These are phyloP conservation scores for Hyalella azteca DNA, from an alignment of 2,888 invertebrate species.

Conservation along the genomic window DNA sequence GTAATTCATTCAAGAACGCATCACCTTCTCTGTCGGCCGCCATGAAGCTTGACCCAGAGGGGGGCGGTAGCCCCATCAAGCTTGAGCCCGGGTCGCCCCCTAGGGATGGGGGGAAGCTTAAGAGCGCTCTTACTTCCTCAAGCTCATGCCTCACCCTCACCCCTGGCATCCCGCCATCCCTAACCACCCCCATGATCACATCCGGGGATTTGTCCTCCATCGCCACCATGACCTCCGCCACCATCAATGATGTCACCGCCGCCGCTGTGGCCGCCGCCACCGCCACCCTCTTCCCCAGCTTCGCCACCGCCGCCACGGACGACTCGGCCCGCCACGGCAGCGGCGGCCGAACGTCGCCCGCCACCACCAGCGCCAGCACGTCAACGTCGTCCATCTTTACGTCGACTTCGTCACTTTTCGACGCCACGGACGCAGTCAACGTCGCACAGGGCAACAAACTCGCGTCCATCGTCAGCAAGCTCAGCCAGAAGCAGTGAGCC, in stretches of 20 bases:
- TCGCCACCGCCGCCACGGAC: not conserved
- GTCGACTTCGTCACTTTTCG: not conserved
- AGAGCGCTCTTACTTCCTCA: constrained; percentile 15
- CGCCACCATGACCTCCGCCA: constrained; percentile 44
- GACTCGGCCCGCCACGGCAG: not conserved
- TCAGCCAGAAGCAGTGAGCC: constrained; percentile 48
- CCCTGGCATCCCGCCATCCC: not conserved
- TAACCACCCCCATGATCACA: constrained; percentile 40
- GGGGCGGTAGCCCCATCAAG: not conserved
- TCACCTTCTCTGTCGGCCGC: not conserved
- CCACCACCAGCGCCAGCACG: not conserved
- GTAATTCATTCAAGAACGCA: not conserved
- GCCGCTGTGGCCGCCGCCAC: constrained; percentile 44
- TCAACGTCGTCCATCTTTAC: not conserved
- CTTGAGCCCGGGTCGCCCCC: not conserved
- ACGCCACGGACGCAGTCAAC: constrained; percentile 46
- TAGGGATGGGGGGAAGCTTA: constrained; percentile 1
- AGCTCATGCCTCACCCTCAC: constrained; percentile 12
- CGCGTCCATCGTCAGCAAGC: constrained; percentile 57
- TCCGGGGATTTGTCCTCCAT: constrained; percentile 41
- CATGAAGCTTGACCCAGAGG: not conserved
- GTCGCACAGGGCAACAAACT: constrained; percentile 56
- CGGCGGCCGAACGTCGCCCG: not conserved
- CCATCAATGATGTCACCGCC: constrained; percentile 46
- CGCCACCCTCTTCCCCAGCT: constrained; percentile 1